Evolutionary conservation across 2,113 vertebrate genomes (phyloP), one percentile per base, ranked within the genome.

Genomic region (Hemibagrus wyckioides): DNA sequence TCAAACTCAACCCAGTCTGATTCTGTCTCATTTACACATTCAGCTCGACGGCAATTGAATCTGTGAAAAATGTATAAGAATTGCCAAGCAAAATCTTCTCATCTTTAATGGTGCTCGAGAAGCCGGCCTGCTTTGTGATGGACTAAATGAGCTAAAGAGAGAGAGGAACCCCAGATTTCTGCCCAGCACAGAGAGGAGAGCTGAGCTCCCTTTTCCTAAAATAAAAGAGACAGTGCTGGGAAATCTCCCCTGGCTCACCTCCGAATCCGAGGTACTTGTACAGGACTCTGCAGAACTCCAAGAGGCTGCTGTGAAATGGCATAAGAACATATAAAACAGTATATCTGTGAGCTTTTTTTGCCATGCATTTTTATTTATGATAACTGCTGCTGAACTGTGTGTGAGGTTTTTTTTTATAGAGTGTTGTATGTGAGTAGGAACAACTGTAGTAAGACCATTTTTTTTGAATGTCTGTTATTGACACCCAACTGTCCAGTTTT

Each of bases 201-300:
- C 94, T 91, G 94, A 92, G 92, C 93, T 94, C 89, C 92, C 91
- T 83, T 89, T 77, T 63, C 33, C 76, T 85, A 89, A 80, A 83
- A 67, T 36, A 79, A 80, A 57, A n/a, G 33, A 61, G 67, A 67
- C 39, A 87, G 63, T 54, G n/a, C 76, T 86, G 77, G 85, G 56
- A 39, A 67, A 36, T 88, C 87, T 87, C 83, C 28, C 21, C 71
- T 44, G 83, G 79, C 86, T 85, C 77, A 82, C 86, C 84, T 84
- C 85, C 87, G 90, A 91, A 86, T 90, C 77, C 87, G 89, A 76
- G 93, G 94, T 94, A 94, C 94, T 90, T 91, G 92, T 92, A 93
- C 90, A 90, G 90, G 90, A 88, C 92, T 92, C 83, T 90, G 90
- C 87, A 71, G 61, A 52, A 69, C 86, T 89, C 87, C 88, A 82